Conservation (phyloP, 2,113 vertebrate genomes). For the Platichthys stellatus region DNA sequence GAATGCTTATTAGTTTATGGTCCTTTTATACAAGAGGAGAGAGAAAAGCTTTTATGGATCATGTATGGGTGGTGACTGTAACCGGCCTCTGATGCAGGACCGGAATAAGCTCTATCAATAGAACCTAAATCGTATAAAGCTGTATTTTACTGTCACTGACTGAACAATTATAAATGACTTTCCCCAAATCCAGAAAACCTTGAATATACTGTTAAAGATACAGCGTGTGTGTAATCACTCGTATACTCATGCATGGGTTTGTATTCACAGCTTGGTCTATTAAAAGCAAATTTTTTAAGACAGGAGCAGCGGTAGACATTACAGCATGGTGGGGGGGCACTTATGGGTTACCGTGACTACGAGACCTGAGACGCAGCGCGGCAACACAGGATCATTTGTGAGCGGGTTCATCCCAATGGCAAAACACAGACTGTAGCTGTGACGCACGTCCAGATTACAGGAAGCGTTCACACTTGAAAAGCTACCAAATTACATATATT, state of each 20-base stretch:
- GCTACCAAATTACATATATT: background rate
- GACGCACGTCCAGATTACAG: background rate
- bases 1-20: conserved; percentile 56
- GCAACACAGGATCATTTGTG: conserved; percentile 23
- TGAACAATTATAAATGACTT: conserved; percentile 19
- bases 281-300: conserved; percentile 46
- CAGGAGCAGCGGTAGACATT: conserved; percentile 38
- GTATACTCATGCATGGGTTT: background rate
- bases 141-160: conserved; percentile 26
- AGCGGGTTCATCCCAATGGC: background rate
- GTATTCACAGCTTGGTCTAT: conserved; percentile 36
- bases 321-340: conserved; percentile 27
- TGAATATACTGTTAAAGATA: background rate
- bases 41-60: conserved; percentile 62
- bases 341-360: conserved; percentile 17
- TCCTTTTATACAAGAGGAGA: conserved; percentile 60
- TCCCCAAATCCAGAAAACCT: no score
- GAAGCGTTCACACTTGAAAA: background rate
- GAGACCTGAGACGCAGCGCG: conserved; percentile 30
- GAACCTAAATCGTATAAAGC: conserved; percentile 43
- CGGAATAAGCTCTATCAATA: conserved; percentile 49
- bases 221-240: background rate
- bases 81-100: conserved; percentile 40
- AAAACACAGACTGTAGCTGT: background rate
- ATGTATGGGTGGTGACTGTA: conserved; percentile 30